These are phyloP conservation scores for Apodemus sylvaticus DNA, from an alignment of 2,113 vertebrate species.

Conservation along the genomic window DNA sequence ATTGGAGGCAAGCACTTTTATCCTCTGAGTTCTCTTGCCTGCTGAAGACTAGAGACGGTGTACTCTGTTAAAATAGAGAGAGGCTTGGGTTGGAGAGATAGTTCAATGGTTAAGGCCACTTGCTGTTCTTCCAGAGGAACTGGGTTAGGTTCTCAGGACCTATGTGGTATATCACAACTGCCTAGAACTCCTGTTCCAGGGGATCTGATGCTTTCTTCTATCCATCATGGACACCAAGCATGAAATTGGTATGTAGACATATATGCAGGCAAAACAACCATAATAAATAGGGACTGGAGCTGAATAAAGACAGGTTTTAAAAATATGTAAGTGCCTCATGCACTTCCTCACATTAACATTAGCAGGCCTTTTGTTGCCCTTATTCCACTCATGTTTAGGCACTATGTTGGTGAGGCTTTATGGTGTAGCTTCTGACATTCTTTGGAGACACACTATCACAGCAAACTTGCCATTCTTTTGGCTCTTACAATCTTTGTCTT, in stretches of 20 bases:
- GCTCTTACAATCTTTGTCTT: background rate
- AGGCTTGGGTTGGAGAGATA: background rate
- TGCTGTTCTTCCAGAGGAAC: background rate
- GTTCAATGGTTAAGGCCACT: background rate
- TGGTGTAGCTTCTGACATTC: background rate
- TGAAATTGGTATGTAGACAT: background rate
- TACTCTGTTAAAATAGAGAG: conserved; percentile 1
- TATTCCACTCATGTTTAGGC: background rate
- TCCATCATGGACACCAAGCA: background rate
- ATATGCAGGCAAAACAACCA: background rate
- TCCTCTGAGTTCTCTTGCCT: background rate
- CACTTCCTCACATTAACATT: background rate
- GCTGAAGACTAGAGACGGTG: background rate
- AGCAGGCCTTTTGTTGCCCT: background rate
- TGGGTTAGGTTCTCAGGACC: background rate
- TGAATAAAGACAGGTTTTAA: background rate
- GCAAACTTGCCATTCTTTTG: background rate
- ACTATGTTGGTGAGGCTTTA: background rate
- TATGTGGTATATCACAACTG: background rate
- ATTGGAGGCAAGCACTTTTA: background rate
- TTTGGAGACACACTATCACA: background rate
- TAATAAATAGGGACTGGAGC: background rate
- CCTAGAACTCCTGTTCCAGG: background rate
- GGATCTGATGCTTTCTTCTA: background rate
- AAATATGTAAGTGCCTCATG: background rate